Base-by-base conservation (phyloP, 2,888 invertebrate species). In the Callinectes sapidus region DNA sequence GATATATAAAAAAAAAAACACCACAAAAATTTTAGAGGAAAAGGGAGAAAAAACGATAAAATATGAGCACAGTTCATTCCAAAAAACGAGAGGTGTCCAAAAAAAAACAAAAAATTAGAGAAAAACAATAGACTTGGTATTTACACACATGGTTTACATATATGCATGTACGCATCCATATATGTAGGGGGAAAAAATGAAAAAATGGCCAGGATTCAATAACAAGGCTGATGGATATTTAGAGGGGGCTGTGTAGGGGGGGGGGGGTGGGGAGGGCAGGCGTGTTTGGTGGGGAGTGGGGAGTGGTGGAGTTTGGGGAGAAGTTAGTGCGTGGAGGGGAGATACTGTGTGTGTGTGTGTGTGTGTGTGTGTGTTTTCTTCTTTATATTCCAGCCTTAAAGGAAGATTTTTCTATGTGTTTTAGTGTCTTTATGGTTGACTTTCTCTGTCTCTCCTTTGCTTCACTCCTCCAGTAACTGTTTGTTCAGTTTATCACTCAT, bases 21-120 rank as follows among this genome's bases (percentile, higher is more conserved):
- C n/a, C n/a, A n/a, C n/a, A n/a, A n/a, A n/a, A n/a, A n/a, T n/a
- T n/a, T n/a, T n/a, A n/a, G n/a, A n/a, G 8, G 39, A 39, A 39
- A 39, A 87, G 61, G 32, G 81, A 42, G 77, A 77, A 89, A 85
- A 89, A 89, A 87, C 66, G 90, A 8, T 71, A 35, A 89, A 55
- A 88, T 61, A 88, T 89, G 32, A 89, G 92, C 90, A 92, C 92
- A 92, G 90, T 87, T 92, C 92, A 92, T 92, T 92, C 92, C 88
- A 90, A 92, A 92, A 92, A 92, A 87, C 32, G 8, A 88, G n/a
- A 32, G n/a, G 55, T 14, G 32, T 61, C 23, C 13, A 71, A n/a
- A 71, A 42, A 42, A n/a, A n/a, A n/a, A n/a, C n/a, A n/a, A n/a
- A n/a, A n/a, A n/a, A n/a, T n/a, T n/a, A n/a, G 2, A 89, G 18